Base-by-base conservation (phyloP, 2,113 vertebrate species). In the Cathartes aura region DNA sequence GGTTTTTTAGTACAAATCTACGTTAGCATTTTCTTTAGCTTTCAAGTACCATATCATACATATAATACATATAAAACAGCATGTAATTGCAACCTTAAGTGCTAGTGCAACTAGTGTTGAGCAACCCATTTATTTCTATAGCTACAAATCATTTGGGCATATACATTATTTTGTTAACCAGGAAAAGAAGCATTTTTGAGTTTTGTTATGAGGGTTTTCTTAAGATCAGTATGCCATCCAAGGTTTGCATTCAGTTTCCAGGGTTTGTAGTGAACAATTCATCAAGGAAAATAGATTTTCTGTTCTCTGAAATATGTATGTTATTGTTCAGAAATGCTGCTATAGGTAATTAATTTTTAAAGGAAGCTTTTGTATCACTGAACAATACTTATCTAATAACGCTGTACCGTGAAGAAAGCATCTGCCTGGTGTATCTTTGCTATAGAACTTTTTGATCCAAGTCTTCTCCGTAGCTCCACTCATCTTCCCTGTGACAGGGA, bases 1-100 rank as follows among this genome's bases (percentile, higher is more conserved):
- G 12, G 6, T 79, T 78, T 88, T 96, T 79, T 76, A 88, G 76
- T 97, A 95, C 19, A 97, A 97, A 97, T 80, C 90, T 95, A 92
- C 1, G 5, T 86, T 75, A 86, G n/a, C 52, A 27, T 92, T 94
- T 89, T 89, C 81, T 94, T 95, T 64, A 93, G 53, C n/a, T 94
- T 90, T 94, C 55, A 91, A 64, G 71, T 87, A 82, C n/a, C 11
- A 11, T 64, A 13, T 85, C 34, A 45, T 56, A 82, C 38, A 89
- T 76, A 76, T 70, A 79, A 82, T 74, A 81, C 22, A 56, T 60
- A 94, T 13, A 84, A 95, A 95, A 24, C 15, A 89, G 63, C 48
- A 82, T 74, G 63, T 47, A 87, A 85, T 56, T 74, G 64, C 52
- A 95, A 76, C 38, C 30, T 36, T 62, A 94, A 24, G 38, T 90